A percentile compares a stretch with the other conserved stretches of the same genome.
phyloP scores from a whole-genome alignment of 2,113 vertebrate species.

The Cyprinodon brontotheroides region DNA sequence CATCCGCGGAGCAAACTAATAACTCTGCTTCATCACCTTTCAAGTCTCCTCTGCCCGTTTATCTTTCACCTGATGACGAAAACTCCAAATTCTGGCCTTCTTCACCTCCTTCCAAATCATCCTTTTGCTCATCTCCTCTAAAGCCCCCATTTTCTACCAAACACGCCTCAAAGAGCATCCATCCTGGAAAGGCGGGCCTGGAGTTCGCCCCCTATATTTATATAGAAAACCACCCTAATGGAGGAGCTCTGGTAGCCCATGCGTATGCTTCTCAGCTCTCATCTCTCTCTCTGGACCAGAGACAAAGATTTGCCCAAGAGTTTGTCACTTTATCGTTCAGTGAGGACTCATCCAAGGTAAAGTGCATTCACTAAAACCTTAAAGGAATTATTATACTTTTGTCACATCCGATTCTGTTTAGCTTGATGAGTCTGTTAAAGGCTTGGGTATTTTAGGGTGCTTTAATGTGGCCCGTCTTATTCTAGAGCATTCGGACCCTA shows the following conservation, averaged over 20 bases:
- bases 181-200: conserved; percentile 85
- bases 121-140: conserved; percentile 52
- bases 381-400: not conserved
- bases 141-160: conserved; percentile 77
- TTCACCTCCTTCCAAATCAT: conserved; percentile 16
- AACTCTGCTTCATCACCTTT: conserved; percentile 64
- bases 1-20: conserved; percentile 26
- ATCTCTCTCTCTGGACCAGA: conserved; percentile 87
- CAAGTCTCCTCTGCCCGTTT: conserved; percentile 82
- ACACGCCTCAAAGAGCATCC: conserved; percentile 4
- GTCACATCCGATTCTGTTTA: not conserved
- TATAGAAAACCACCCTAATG: conserved; percentile 95
- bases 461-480: not conserved
- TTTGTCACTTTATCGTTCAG: conserved; percentile 93
- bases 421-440: too few relatives aligned
- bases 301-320: conserved; percentile 94
- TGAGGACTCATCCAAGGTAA: conserved; percentile 86
- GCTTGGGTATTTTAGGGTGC: not conserved
- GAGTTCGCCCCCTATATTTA: conserved; percentile 93
- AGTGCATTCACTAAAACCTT: not conserved
- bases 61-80: conserved; percentile 60
- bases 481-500: not conserved
- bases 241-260: conserved; percentile 92
- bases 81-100: conserved; percentile 37
- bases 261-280: conserved; percentile 94